These are phyloP conservation scores for Gila orcuttii DNA, from an alignment of 2,113 vertebrate species.

Conservation along the genomic window DNA sequence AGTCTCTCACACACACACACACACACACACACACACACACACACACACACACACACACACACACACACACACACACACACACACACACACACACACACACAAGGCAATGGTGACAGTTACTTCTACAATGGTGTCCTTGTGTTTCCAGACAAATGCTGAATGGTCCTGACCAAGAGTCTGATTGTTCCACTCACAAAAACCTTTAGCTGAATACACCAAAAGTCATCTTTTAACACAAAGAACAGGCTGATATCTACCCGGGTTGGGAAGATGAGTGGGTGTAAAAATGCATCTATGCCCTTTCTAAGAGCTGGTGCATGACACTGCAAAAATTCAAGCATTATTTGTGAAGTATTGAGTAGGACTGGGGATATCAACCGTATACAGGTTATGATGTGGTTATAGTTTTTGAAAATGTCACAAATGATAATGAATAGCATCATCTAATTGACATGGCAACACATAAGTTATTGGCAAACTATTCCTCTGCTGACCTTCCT, in stretches of 20 bases:
- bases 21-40: background rate
- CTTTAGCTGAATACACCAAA: background rate
- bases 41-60: too few species aligned
- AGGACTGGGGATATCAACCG: background rate
- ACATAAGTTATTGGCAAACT: background rate
- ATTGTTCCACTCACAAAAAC: constrained; percentile 22
- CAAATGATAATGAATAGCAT: background rate
- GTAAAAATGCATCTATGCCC: background rate
- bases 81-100: background rate
- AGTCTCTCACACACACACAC: constrained; percentile 30
- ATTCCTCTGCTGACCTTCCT: background rate
- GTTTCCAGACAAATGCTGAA: constrained; percentile 27
- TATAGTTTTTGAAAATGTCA: background rate
- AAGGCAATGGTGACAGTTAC: constrained; percentile 12
- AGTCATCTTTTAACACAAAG: constrained; percentile 28
- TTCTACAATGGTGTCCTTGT: constrained; percentile 31
- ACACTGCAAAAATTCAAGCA: background rate
- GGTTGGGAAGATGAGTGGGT: background rate
- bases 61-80: background rate
- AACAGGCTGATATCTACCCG: background rate
- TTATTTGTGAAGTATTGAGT: background rate
- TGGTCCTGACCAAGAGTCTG: background rate
- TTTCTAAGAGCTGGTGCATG: background rate
- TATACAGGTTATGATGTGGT: background rate
- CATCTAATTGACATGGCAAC: background rate